Evolutionary conservation across 2,113 vertebrate genomes (phyloP), one percentile per base, ranked within the genome.

Genomic region (Cyanocitta stelleri): DNA sequence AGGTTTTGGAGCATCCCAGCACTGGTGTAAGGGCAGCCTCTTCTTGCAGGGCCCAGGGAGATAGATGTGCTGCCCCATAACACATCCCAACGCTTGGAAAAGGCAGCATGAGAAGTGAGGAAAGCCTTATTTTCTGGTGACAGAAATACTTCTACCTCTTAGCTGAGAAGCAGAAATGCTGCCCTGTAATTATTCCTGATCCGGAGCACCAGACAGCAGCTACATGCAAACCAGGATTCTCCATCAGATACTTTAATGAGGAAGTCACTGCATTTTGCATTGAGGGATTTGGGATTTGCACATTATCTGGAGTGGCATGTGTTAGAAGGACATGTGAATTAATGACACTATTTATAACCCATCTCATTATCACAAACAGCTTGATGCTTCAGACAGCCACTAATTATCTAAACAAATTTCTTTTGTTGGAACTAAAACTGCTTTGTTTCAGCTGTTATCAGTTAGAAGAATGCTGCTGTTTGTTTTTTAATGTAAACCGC

Each of bases 341-440:
- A 97, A 97, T 97, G 94, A 93, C 95, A 95, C 97, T 98, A 97
- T 98, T 98, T 98, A 97, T 98, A 98, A 97, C 93, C 95, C 89
- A 85, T 83, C 92, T 98, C 96, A 98, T 98, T 98, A 98, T 96
- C 97, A 96, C 81, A 96, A 93, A 84, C 96, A 97, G 97, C 94
- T 97, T 97, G 97, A 92, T 96, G 92, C 96, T 84, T 96, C 87
- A 97, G 96, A 96, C 94, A 95, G 91, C 90, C 95, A 64, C 94
- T 96, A 98, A 97, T 98, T 98, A 89, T 96, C 94, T 96, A 96
- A 97, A 95, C 86, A 81, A 95, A 88, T 96, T 97, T 95, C 52
- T 83, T 95, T 93, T 96, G 87, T 97, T 97, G 89, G 59, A 87
- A 96, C 92, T 86, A 93, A 97, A 97, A 78, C 69, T 77, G 67